A percentile compares a stretch with the other conserved stretches of the same genome.
phyloP scores from a whole-genome alignment of 2,888 invertebrate genomes.

The Anarsia innoxiella region DNA sequence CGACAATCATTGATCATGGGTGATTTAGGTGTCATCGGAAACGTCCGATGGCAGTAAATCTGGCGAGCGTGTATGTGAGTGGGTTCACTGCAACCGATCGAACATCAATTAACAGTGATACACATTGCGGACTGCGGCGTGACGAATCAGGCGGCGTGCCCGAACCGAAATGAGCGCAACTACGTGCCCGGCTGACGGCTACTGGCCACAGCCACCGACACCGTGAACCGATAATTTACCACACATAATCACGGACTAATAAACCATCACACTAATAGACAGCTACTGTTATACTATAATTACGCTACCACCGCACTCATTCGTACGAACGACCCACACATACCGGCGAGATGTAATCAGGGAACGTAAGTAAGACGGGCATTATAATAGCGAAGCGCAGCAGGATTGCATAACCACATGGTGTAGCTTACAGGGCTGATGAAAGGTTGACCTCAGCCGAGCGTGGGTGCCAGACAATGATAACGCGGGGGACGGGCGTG shows the following conservation, averaged over 20 bases:
- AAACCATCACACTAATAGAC: conserved; percentile 19
- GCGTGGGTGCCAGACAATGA: conserved; percentile 55
- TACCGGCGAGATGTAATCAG: conserved; percentile 34
- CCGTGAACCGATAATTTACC: conserved; percentile 23
- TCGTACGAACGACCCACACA: conserved; percentile 14
- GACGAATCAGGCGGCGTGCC: conserved; percentile 40
- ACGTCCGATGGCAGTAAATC: conserved; percentile 22
- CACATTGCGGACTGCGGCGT: conserved; percentile 33
- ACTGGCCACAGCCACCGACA: conserved; percentile 18
- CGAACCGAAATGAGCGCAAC: conserved; percentile 38
- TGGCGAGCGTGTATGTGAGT: background rate
- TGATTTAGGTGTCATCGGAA: conserved; percentile 48
- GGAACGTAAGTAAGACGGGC: conserved; percentile 26
- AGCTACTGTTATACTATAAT: conserved; percentile 14
- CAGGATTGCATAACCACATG: conserved; percentile 33
- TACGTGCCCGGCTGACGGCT: conserved; percentile 31
- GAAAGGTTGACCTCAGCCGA: conserved; percentile 46
- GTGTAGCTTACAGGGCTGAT: conserved; percentile 34
- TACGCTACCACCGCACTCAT: conserved; percentile 9
- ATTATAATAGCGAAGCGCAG: conserved; percentile 32
- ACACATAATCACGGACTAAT: conserved; percentile 19
- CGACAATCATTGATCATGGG: conserved; percentile 44
- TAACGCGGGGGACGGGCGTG: conserved; percentile 43
- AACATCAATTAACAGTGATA: conserved; percentile 49
- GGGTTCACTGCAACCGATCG: conserved; percentile 15